Evolutionary conservation across 2,113 vertebrate genomes (phyloP).

Genomic region (Eulemur macaco): DNA sequence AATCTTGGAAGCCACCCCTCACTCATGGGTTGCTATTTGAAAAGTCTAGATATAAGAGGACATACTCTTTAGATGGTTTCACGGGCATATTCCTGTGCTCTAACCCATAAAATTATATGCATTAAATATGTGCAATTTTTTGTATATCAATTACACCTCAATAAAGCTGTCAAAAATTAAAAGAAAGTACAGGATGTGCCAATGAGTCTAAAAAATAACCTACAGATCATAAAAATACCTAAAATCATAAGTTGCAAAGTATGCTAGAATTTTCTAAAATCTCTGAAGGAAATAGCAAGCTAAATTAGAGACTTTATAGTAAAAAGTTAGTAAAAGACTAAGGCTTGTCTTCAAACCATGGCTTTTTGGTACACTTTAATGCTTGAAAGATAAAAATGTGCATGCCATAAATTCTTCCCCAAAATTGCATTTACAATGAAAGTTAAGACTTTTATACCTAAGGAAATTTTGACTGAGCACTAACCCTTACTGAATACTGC

Average conservation of each 20-base stretch:
- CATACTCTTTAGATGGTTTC: not conserved
- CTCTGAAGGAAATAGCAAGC: constrained; percentile 40
- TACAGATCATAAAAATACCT: constrained; percentile 15
- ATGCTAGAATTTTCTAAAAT: not conserved
- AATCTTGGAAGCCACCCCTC: not conserved
- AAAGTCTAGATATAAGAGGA: not conserved
- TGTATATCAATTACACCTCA: not conserved
- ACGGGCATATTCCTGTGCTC: not conserved
- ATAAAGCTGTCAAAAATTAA: not conserved
- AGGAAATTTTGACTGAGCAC: constrained; percentile 36
- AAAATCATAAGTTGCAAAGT: not conserved
- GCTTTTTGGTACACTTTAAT: not conserved
- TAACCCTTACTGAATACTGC: not conserved
- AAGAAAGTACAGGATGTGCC: not conserved
- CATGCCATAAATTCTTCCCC: not conserved
- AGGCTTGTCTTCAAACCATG: not conserved
- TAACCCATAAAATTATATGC: not conserved
- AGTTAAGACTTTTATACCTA: constrained; percentile 66
- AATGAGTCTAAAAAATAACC: not conserved
- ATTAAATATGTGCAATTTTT: not conserved
- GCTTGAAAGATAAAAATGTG: constrained; percentile 19
- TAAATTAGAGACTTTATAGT: constrained; percentile 17
- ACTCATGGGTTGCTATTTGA: not conserved
- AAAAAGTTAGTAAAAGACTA: not conserved
- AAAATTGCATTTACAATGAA: constrained; percentile 52